Percentiles rank a stretch among this genome's conserved stretches.
Conservation (phyloP, 2,888 invertebrate genomes). For the Gastrophysa polygoni region DNA sequence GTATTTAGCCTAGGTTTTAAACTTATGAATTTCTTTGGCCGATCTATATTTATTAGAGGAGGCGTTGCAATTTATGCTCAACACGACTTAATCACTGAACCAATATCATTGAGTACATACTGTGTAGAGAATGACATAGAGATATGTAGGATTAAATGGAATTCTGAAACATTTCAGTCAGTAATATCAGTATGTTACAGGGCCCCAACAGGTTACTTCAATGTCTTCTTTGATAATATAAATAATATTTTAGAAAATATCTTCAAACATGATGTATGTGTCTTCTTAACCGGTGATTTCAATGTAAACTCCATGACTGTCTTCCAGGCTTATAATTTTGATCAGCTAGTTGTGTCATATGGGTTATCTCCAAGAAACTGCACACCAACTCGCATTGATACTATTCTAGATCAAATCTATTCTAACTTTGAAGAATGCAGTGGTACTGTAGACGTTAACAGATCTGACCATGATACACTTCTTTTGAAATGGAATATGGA, state of each 20-base stretch:
- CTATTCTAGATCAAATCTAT: conserved; percentile 1
- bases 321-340: not conserved
- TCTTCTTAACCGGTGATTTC: conserved; percentile 10
- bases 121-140: too few relatives aligned
- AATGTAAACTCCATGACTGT: conserved; percentile 10
- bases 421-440: not conserved
- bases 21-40: conserved; percentile 6
- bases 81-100: too few relatives aligned
- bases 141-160: too few relatives aligned
- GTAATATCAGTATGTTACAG: not conserved
- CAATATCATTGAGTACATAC: too few relatives aligned
- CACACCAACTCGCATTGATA: not conserved
- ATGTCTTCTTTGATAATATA: conserved; percentile 6
- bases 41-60: conserved; percentile 6
- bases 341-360: not conserved
- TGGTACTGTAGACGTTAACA: conserved; percentile 1
- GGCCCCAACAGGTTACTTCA: not conserved
- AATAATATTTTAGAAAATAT: conserved; percentile 8
- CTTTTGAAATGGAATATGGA: not conserved
- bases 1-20: not conserved
- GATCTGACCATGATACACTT: conserved; percentile 6
- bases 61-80: conserved; percentile 10
- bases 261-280: not conserved
- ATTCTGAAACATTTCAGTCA: not conserved
- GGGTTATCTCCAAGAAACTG: not conserved